These are phyloP conservation scores for Rhinopomastus cyanomelas DNA, from an alignment of 2,113 vertebrate genomes.

Conservation along the genomic window DNA sequence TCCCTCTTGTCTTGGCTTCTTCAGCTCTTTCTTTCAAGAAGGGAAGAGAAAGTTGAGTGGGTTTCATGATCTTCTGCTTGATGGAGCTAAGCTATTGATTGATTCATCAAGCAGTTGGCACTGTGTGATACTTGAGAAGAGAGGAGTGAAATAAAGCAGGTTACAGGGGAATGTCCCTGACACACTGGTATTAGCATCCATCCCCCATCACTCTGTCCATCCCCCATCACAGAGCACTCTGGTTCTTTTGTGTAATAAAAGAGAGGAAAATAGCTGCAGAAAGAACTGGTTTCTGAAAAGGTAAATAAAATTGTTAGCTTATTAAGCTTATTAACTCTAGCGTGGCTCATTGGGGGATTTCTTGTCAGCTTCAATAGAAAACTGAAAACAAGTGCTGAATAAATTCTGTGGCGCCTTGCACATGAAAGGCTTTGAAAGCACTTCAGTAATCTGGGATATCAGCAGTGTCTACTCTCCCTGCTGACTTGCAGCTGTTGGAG, in stretches of 20 bases:
- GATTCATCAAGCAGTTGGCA: not conserved
- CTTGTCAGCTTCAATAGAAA: slow-evolving; percentile 59
- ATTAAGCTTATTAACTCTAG: slow-evolving; percentile 62
- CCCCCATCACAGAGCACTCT: not conserved
- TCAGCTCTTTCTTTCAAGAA: not conserved
- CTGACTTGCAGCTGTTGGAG: slow-evolving; percentile 28
- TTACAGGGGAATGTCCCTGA: not conserved
- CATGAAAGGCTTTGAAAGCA: slow-evolving; percentile 41
- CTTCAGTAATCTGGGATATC: slow-evolving; percentile 41
- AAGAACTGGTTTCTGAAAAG: slow-evolving; percentile 25
- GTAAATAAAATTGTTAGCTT: slow-evolving; percentile 62
- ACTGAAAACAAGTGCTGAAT: slow-evolving; percentile 38
- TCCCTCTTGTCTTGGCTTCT: not conserved
- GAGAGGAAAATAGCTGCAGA: slow-evolving; percentile 1
- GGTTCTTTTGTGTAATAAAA: not conserved
- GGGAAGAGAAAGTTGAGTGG: not conserved
- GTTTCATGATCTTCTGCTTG: not conserved
- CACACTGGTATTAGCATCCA: not conserved
- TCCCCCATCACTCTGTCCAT: not conserved
- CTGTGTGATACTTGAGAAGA: not conserved
- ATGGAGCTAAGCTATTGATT: not conserved
- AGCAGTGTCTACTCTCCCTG: slow-evolving; percentile 7
- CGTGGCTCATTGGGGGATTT: slow-evolving; percentile 24
- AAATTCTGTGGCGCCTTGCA: not conserved
- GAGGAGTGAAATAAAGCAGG: not conserved